Percentiles rank a stretch among this genome's conserved stretches.
Evolutionary conservation across 2,113 vertebrate genomes (phyloP).

Genomic region (Hyla sarda): DNA sequence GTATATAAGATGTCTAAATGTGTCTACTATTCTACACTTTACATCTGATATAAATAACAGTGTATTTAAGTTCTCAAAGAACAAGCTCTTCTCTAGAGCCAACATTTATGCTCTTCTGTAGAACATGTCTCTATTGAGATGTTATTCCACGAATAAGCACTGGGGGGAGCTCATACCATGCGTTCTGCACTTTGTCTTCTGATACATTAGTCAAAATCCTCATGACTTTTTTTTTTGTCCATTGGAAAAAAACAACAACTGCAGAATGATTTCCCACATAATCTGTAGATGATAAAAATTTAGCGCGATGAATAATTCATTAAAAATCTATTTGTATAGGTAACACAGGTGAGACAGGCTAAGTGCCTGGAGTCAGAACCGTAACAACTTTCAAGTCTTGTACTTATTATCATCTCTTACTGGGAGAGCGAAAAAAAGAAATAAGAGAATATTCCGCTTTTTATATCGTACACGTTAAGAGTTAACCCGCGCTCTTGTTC

Average conservation of each 20-base stretch:
- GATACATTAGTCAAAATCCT: not conserved
- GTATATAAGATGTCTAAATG: too few species aligned
- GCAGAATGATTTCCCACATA: slow-evolving; percentile 38
- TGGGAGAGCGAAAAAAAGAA: not conserved
- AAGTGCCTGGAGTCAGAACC: slow-evolving; percentile 21
- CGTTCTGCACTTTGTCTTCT: not conserved
- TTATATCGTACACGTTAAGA: too few species aligned
- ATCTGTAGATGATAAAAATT: slow-evolving; percentile 50
- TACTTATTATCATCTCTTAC: not conserved
- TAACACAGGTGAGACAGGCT: slow-evolving; percentile 38
- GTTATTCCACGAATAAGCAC: not conserved
- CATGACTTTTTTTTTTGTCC: not conserved
- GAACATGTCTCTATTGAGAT: too few species aligned
- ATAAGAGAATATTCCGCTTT: not conserved
- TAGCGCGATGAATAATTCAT: slow-evolving; percentile 57
- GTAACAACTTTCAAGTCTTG: not conserved
- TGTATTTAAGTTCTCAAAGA: not conserved
- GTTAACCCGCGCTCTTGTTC: not conserved
- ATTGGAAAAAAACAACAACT: slow-evolving; percentile 29
- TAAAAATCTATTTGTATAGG: slow-evolving; percentile 43
- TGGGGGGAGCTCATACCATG: slow-evolving; percentile 40
- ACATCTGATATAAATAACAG: not conserved
- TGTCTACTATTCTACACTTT: not conserved
- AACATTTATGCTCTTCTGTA: not conserved
- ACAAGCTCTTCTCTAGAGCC: not conserved